phyloP scores from a whole-genome alignment of 2,888 invertebrate species.

The Leuctra nigra region DNA sequence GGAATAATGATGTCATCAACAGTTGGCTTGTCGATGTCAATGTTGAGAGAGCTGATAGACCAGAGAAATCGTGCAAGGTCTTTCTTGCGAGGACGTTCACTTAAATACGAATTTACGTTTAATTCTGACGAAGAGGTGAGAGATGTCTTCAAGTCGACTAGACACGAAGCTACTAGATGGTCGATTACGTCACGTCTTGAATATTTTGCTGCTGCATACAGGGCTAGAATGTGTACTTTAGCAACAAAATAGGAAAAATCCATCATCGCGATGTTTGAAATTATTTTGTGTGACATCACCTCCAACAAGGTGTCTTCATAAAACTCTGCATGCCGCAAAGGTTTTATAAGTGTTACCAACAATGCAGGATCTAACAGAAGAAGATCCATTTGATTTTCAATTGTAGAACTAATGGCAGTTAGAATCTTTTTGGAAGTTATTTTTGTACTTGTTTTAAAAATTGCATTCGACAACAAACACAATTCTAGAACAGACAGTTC shows the following conservation, averaged over 20 bases:
- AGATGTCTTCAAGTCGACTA: slow-evolving; percentile 29
- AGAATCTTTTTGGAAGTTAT: slow-evolving; percentile 32
- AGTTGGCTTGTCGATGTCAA: slow-evolving; percentile 25
- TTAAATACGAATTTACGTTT: slow-evolving; percentile 29
- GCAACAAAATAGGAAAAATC: slow-evolving; percentile 38
- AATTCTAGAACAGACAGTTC: slow-evolving; percentile 37
- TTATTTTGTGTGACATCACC: slow-evolving; percentile 33
- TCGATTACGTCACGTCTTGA: neutral
- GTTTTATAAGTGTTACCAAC: slow-evolving; percentile 41
- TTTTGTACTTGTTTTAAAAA: slow-evolving; percentile 39
- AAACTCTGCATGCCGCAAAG: slow-evolving; percentile 34
- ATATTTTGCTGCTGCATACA: slow-evolving; percentile 40
- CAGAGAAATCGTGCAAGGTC: slow-evolving; percentile 44
- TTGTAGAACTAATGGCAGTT: slow-evolving; percentile 34
- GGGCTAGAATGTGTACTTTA: slow-evolving; percentile 40
- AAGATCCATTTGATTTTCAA: slow-evolving; percentile 37
- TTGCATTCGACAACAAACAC: slow-evolving; percentile 39
- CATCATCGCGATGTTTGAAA: slow-evolving; percentile 38
- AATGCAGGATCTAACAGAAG: slow-evolving; percentile 38
- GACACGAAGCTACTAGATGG: neutral
- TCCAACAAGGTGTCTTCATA: slow-evolving; percentile 19
- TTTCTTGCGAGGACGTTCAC: slow-evolving; percentile 37
- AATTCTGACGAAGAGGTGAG: too few species aligned
- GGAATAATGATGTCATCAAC: slow-evolving; percentile 13
- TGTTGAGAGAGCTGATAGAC: slow-evolving; percentile 38